These are phyloP conservation scores for Hippocampus barbouri DNA, from an alignment of 2,113 vertebrate species.

Conservation along the genomic window DNA sequence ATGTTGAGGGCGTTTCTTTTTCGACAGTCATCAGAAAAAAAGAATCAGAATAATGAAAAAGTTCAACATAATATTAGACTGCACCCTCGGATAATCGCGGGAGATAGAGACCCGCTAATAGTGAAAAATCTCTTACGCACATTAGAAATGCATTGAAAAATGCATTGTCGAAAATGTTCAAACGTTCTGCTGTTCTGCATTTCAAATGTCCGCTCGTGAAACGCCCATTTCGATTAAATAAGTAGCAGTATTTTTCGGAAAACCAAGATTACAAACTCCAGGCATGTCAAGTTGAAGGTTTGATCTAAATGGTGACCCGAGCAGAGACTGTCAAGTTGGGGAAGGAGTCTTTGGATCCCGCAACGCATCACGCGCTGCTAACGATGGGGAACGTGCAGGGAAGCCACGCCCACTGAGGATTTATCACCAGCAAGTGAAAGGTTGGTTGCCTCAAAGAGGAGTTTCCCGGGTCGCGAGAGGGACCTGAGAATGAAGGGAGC, in stretches of 20 bases:
- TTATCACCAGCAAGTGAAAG: conserved; percentile 41
- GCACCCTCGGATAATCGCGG: no score
- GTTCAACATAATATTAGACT: no score
- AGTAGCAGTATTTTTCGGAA: neutral
- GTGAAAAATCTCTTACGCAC: no score
- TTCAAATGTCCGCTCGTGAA: neutral
- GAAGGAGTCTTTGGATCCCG: neutral
- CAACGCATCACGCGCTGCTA: conserved; percentile 6
- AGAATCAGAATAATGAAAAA: neutral
- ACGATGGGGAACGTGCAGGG: neutral
- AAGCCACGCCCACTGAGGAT: conserved; percentile 21
- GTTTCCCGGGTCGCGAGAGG: conserved; percentile 60
- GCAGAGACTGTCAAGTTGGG: neutral
- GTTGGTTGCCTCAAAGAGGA: conserved; percentile 16
- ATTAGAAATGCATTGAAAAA: no score
- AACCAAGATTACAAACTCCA: neutral
- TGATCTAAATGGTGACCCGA: neutral
- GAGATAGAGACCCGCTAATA: no score
- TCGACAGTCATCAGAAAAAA: neutral
- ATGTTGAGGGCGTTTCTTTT: no score
- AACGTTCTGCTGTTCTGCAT: neutral
- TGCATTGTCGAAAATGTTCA: neutral
- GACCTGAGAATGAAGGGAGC: conserved; percentile 33
- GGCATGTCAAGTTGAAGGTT: neutral
- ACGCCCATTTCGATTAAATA: neutral